Evolutionary conservation across 2,888 invertebrate genomes (phyloP).

Genomic region (Alsophila aescularia): DNA sequence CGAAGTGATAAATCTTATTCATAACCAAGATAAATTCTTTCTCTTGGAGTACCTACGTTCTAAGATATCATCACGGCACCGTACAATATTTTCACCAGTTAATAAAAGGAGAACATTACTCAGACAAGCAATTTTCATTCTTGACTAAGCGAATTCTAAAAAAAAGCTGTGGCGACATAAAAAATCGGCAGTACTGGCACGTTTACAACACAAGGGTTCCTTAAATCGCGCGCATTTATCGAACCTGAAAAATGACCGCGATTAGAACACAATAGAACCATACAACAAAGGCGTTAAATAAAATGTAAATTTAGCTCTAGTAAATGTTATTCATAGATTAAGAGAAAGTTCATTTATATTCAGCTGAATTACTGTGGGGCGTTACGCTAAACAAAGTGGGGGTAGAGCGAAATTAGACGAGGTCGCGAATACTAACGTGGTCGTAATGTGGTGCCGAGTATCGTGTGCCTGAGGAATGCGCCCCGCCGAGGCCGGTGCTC

Average conservation of each 20-base stretch:
- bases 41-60: conserved; percentile 53
- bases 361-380: conserved; percentile 65
- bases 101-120: conserved; percentile 67
- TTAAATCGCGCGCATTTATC: conserved; percentile 25
- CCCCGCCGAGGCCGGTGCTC: conserved; percentile 32
- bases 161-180: conserved; percentile 28
- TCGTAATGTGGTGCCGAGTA: conserved; percentile 26
- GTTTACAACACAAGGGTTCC: conserved; percentile 17
- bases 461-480: not conserved
- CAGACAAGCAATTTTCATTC: conserved; percentile 60
- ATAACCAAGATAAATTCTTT: conserved; percentile 54
- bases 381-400: conserved; percentile 61
- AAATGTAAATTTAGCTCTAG: conserved; percentile 69
- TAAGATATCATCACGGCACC: conserved; percentile 56
- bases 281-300: conserved; percentile 53
- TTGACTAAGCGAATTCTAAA: conserved; percentile 39
- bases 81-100: conserved; percentile 64
- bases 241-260: conserved; percentile 40
- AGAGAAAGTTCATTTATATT: conserved; percentile 74
- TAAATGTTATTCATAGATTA: conserved; percentile 76
- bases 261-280: conserved; percentile 50
- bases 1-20: conserved; percentile 42
- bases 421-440: conserved; percentile 50
- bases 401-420: conserved; percentile 55
- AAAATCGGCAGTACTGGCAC: conserved; percentile 22